Evolutionary conservation across 2,113 vertebrate genomes (phyloP), one percentile per base, ranked within the genome.

Genomic region (Halichoerus grypus): DNA sequence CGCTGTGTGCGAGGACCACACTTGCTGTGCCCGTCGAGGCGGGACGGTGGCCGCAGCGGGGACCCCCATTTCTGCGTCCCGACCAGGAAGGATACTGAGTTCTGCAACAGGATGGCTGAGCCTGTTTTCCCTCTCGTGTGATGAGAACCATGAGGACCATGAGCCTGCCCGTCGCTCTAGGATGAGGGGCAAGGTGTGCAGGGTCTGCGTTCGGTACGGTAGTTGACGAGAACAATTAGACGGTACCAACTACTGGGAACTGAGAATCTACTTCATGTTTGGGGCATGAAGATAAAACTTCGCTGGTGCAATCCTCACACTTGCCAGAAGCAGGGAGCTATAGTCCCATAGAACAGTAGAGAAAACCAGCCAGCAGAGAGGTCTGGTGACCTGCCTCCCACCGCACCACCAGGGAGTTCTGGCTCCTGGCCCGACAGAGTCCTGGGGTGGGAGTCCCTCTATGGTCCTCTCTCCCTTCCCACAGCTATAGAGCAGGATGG

Each of bases 1-100:
- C 15, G 3, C 36, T 0, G 13, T 1, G 22, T 5, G 0, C 10
- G 0, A 15, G 33, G 36, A 1, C 4, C n/a, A 0, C 31, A 39
- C 22, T 8, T 14, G 1, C 28, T 59, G 22, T 0, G 5, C 39
- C 33, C 9, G 3, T 3, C 57, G 26, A 9, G 4, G 28, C 1
- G 16, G 42, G 61, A 22, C 14, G 5, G 59, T 1, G 15, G 6
- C 16, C 33, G 1, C 3, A 13, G 16, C 3, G 4, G 31, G 31
- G 6, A 6, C 28, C 13, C 1, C 6, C 13, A 3, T 42, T 42
- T 49, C 49, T 22, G 19, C 9, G 16, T 65, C 46, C 15, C 11
- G 11, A 31, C 28, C 31, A 14, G 21, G 22, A 10, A 42, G n/a
- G 63, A 22, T n/a, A 2, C 53, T 0, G 13, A 8, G 31, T 11